A percentile compares a stretch with the other conserved stretches of the same genome.
These are phyloP conservation scores for Acanthurus leucopareius DNA, from an alignment of 2,797 vertebrate species.

Conservation along the genomic window DNA sequence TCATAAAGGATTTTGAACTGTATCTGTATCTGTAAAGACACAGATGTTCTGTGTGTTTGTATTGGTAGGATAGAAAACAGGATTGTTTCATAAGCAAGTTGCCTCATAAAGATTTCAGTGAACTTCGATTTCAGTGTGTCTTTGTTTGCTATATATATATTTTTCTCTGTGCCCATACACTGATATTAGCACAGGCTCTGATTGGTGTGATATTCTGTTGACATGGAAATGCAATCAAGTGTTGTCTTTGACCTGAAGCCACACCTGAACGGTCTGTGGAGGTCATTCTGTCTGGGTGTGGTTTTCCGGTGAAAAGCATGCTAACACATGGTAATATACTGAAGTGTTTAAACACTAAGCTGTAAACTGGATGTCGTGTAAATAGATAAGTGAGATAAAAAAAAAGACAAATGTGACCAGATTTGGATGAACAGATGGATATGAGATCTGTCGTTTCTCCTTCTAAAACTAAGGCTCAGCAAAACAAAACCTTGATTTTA, in stretches of 20 bases:
- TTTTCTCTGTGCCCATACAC: not conserved
- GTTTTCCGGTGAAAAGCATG: constrained; percentile 1
- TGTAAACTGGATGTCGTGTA: not conserved
- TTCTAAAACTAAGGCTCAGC: not conserved
- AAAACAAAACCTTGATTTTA: too few species aligned
- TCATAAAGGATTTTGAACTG: constrained; percentile 75
- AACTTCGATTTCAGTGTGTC: constrained; percentile 69
- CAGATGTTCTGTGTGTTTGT: constrained; percentile 93
- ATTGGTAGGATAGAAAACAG: constrained; percentile 92
- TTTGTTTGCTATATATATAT: constrained; percentile 46
- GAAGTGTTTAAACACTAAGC: not conserved
- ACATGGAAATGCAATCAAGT: constrained; percentile 44
- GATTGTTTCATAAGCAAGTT: constrained; percentile 90
- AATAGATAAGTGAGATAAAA: not conserved
- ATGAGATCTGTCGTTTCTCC: not conserved
- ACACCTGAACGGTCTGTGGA: not conserved
- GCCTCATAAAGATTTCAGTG: constrained; percentile 78
- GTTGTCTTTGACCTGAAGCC: constrained; percentile 53
- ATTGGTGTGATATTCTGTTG: constrained; percentile 23
- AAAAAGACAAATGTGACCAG: not conserved
- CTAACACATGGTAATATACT: constrained; percentile 20
- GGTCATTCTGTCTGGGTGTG: not conserved
- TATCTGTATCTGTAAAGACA: constrained; percentile 89
- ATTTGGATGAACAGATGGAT: not conserved
- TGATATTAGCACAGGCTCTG: not conserved